Evolutionary conservation across 2,888 invertebrate species (phyloP).

Genomic region (Hydrotaea cyrtoneurina): DNA sequence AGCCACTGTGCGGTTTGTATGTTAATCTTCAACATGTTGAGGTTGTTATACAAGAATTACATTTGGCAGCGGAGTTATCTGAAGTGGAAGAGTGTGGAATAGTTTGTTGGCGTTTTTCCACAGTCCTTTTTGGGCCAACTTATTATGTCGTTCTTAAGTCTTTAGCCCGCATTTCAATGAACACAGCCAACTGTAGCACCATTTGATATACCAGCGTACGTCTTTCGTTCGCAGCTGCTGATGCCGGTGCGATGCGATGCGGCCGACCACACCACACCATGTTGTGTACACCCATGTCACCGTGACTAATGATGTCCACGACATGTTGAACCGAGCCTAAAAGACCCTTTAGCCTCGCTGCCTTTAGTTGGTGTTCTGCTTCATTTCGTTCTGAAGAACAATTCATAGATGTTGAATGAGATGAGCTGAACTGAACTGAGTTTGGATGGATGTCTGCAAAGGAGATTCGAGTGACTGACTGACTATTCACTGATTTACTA

Average conservation of each 20-base stretch:
- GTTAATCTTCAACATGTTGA: slow-evolving; percentile 4
- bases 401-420: slow-evolving; percentile 24
- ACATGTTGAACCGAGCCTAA: slow-evolving; percentile 38
- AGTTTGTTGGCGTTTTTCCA: not conserved
- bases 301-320: slow-evolving; percentile 64
- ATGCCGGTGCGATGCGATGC: not conserved
- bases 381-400: slow-evolving; percentile 1
- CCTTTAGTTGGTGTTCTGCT: not conserved
- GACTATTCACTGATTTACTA: slow-evolving; percentile 30
- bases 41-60: slow-evolving; percentile 9
- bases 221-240: slow-evolving; percentile 30
- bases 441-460: slow-evolving; percentile 9
- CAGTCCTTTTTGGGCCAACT: slow-evolving; percentile 61
- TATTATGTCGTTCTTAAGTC: slow-evolving; percentile 72
- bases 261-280: not conserved
- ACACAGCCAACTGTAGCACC: slow-evolving; percentile 31
- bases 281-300: slow-evolving; percentile 54
- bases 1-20: slow-evolving; percentile 2
- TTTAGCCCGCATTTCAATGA: slow-evolving; percentile 28
- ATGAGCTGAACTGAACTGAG: not conserved
- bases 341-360: not conserved
- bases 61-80: slow-evolving; percentile 7
- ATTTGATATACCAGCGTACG: slow-evolving; percentile 19
- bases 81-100: not conserved
- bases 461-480: slow-evolving; percentile 22